Evolutionary conservation across 2,113 vertebrate species (phyloP), one percentile per base, ranked within the genome.

Genomic region (Cyanoliseus patagonus): DNA sequence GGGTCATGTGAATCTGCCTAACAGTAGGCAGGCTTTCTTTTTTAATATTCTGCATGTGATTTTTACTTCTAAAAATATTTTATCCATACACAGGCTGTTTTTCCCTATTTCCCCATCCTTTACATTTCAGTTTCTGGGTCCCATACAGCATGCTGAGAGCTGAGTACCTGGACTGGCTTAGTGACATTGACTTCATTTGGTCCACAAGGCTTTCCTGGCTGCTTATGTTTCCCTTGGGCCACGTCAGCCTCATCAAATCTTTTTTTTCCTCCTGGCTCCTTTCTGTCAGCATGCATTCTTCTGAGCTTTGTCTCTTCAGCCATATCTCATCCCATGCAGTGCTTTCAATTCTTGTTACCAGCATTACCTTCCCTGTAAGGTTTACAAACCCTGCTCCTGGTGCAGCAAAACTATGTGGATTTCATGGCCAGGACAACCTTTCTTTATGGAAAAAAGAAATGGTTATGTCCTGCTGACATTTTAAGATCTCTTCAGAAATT

Each of bases 251-350:
- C 81, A 89, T 94, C 83, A 94, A 88, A 92, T 83, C 20, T 61
- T 86, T 7, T 87, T 97, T 95, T 92, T 79, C 83, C 86, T 94
- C 57, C 86, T 85, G 80, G 42, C 44, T 94, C 49, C 86, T 69
- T 95, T 81, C 80, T 94, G 86, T 92, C 93, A 92, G 39, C 62
- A 67, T 84, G 30, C 23, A 87, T 91, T 95, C 66, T 94, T 86
- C 62, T 66, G 18, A 82, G 14, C 0, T 0, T 79, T 94, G 69
- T 89, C 83, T 91, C 89, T 76, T 92, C 93, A 76, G 62, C 66
- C 49, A 14, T 89, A 87, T 89, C 74, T 95, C 89, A 91, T 61
- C 47, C 81, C 47, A 76, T 75, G 64, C 55, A 86, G 57, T 75
- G 66, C 77, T 75, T 95, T 95, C 92, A 91, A 1, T 87, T 87